Conservation (phyloP, 2,113 vertebrate genomes). For the Hiodon tergisus region DNA sequence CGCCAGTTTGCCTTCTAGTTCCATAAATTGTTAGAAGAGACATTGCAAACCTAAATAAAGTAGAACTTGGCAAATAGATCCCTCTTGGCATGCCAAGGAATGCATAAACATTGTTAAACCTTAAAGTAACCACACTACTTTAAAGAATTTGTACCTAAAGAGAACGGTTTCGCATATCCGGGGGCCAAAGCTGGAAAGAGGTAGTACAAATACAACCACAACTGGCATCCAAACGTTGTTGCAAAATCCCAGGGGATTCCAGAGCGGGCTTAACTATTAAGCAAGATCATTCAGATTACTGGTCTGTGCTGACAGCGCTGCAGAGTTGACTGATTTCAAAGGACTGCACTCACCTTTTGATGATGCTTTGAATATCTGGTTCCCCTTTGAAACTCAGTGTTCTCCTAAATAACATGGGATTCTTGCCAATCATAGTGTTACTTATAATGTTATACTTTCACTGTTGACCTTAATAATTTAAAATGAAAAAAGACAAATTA, state of each 20-base stretch:
- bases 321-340: not conserved
- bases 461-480: too few relatives aligned
- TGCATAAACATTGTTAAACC: constrained; percentile 20
- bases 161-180: not conserved
- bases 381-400: not conserved
- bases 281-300: not conserved
- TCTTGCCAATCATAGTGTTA: not conserved
- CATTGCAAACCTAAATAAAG: constrained; percentile 22
- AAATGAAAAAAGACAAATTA: too few relatives aligned
- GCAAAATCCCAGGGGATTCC: not conserved
- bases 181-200: not conserved
- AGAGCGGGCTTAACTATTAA: not conserved
- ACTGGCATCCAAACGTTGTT: not conserved
- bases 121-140: not conserved
- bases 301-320: not conserved
- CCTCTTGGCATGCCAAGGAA: constrained; percentile 20
- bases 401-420: not conserved
- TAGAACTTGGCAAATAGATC: constrained; percentile 19
- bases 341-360: not conserved
- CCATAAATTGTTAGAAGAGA: constrained; percentile 23
- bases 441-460: not conserved
- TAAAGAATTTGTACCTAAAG: not conserved
- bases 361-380: not conserved
- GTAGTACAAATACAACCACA: not conserved
- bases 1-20: constrained; percentile 1